Base-by-base conservation (phyloP, 2,888 invertebrate species). In the Drosophila macrospina region DNA sequence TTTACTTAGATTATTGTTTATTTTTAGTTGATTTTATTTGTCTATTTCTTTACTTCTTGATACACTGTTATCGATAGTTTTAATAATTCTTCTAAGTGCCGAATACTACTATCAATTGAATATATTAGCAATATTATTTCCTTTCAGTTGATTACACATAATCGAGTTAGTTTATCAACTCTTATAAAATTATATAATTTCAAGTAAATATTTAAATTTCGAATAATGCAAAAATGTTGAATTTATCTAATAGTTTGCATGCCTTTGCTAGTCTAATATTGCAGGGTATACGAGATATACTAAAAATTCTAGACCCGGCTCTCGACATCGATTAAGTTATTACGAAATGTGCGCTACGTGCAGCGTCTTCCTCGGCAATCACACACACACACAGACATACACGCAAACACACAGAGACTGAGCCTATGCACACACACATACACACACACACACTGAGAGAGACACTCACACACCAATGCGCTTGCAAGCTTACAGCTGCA, bases 311-410 rank as follows among this genome's bases (percentile, higher is more conserved):
- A 61, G 73, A 81, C 47, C 62, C 71, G 72, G 67, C 77, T 77
- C 73, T 78, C 82, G 76, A 79, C 90, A 86, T 88, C 90, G 89
- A 89, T 90, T 89, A 89, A 89, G 90, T 89, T 89, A 89, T 89
- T 90, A 88, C 86, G 77, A 88, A 86, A 89, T 87, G 79, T 81
- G 65, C 74, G 79, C 69, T 81, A 84, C 88, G 86, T 88, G 78
- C 76, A 64, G 69, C 69, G 76, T 79, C 80, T 79, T 78, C 54
- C 15, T 56, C 8, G 20, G 11, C 62, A 36, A 15, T 42, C 44
- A 39, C 34, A 69, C 41, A 57, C 62, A 41, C 50, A 55, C 54
- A 62, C 45, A 44, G 8, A 28, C 28, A 41, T 47, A 55, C 56
- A 64, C 45, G 41, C n/a, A 51, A 24, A 39, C 42, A 50, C 13